A percentile compares a stretch with the other conserved stretches of the same genome.
phyloP scores from a whole-genome alignment of 2,888 invertebrate species.

The Teleiodes luculella region DNA sequence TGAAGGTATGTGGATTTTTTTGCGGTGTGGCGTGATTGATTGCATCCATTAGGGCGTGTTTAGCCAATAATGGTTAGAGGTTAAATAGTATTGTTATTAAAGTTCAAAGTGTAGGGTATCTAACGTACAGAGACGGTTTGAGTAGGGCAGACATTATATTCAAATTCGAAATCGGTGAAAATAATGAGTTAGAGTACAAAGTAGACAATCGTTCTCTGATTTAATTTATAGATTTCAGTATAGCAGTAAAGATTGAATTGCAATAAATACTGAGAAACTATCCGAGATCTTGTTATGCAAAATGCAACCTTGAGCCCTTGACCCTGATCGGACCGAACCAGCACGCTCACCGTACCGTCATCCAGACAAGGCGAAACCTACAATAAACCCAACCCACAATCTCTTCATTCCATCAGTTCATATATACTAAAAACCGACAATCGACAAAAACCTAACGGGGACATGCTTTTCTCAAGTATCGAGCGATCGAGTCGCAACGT shows the following conservation, averaged over 20 bases:
- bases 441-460: background rate
- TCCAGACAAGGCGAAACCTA: background rate
- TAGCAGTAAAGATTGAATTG: background rate
- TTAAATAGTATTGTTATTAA: background rate
- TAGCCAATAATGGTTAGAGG: conserved; percentile 20
- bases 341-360: background rate
- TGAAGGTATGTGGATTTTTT: background rate
- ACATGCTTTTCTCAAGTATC: conserved; percentile 1
- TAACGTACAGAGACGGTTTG: too few species aligned
- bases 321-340: background rate
- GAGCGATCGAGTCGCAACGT: background rate
- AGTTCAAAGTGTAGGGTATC: background rate
- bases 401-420: background rate
- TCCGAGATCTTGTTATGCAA: background rate
- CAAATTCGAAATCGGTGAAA: too few species aligned
- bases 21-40: conserved; percentile 16
- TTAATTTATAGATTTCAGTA: too few species aligned
- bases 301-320: conserved; percentile 1
- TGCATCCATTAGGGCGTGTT: conserved; percentile 3
- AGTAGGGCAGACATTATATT: too few species aligned
- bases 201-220: too few species aligned
- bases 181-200: too few species aligned
- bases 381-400: background rate
- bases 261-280: background rate
- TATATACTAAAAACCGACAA: background rate